Evolutionary conservation across 2,113 vertebrate genomes (phyloP), one percentile per base, ranked within the genome.

Genomic region (Megaleporinus macrocephalus): DNA sequence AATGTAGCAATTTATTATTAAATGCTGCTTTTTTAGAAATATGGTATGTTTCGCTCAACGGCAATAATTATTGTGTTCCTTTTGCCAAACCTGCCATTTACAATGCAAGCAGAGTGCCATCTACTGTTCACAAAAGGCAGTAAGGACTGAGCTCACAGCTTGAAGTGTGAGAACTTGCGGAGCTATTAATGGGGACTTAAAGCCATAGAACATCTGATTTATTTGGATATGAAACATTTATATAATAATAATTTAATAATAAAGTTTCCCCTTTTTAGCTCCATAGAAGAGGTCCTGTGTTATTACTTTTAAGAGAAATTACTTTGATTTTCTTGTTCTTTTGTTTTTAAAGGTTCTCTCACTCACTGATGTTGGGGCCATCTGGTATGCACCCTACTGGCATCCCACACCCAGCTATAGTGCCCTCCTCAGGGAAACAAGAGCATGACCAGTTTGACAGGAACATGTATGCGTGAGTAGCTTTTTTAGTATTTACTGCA

Each of bases 401-500:
- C 86, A 98, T 99, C 93, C 97, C 97, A 0, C 98, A 99, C 89
- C 96, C 97, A 0, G 97, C 97, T 82, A 98, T 99, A 78, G 95
- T 98, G 90, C 97, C 97, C 86, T 90, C 96, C 84, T 93, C 97
- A 59, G 96, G 96, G 88, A 99, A 98, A 92, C 97, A 97, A 88
- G 97, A 98, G 76, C 94, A 97, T 55, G 96, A 98, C 36, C 95
- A 97, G 78, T 98, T 96, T 41, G 97, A 99, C 87, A 92, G 97
- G 3, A 93, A 91, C 93, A 95, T 98, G 95, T 99, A 91, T 15
- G 79, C 80, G 93, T 94, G 86, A 94, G 93, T 92, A 85, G 30
- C 2, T n/a, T 2, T 47, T 36, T n/a, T 4, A 74, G 33, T 29
- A 66, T 76, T 68, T 44, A 29, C 41, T 55, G 3, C 24, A 47